Base-by-base conservation (phyloP, 2,888 invertebrate genomes). In the Xanthia togata region DNA sequence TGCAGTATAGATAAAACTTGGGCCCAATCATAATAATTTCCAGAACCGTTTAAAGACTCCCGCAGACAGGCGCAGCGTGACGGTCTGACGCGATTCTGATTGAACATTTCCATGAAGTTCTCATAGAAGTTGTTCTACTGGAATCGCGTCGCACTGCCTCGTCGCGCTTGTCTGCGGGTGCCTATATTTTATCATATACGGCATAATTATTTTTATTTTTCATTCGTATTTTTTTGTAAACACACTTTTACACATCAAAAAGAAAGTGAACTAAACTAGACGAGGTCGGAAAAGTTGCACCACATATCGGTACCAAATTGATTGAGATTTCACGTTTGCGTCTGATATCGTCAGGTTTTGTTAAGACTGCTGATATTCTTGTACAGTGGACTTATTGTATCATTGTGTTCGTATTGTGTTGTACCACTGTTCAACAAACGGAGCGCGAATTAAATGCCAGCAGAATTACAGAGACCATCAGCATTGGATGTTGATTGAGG, bases 401-500 rank as follows among this genome's bases (percentile, higher is more conserved):
- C 47, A 44, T 31, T 74, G 44, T 78, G 35, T 78, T 82, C 41
- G 53, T 41, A 38, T 35, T 83, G 50, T 50, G 31, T 55, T 38
- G 68, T 65, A 67, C 47, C 50, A 44, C 62, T 63, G 72, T 53
- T 72, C 53, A 41, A 63, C 53, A 78, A 83, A 83, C 62, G 26
- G 47, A 67, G 75, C 76, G 78, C 64, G 50, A 76, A 80, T 82
- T 70, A 78, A 85, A 76, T 65, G 79, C 55, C 67, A 74, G 64
- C 71, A 76, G 70, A 68, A 77, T 86, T 74, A 82, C 74, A 68
- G 70, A 59, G 70, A 73, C 35, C 53, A 75, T 71, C 76, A 82
- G 75, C 78, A 72, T 14, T 26, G 60, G 31, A 20, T 78, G 76
- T 88, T 82, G 79, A 81, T 76, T 67, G 85, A 82, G 76, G 70